A percentile compares a stretch with the other conserved stretches of the same genome.
These are phyloP conservation scores for Acronicta leporina DNA, from an alignment of 2,888 invertebrate species.

Conservation along the genomic window DNA sequence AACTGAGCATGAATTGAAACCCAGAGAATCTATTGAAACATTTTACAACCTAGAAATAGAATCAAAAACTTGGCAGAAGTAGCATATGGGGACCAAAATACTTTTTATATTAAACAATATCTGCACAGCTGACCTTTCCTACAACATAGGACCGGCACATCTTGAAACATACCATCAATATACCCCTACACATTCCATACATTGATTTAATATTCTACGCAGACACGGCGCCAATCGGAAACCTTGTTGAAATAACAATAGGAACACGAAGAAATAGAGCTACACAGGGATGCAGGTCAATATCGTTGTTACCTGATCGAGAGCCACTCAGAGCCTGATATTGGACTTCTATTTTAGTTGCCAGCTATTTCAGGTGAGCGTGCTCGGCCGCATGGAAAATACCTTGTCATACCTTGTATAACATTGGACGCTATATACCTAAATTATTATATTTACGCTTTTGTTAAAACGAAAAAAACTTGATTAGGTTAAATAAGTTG, in stretches of 20 bases:
- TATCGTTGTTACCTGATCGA: slow-evolving; percentile 39
- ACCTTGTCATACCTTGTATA: slow-evolving; percentile 43
- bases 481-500: neutral
- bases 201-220: slow-evolving; percentile 31
- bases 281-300: slow-evolving; percentile 43
- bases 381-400: slow-evolving; percentile 59
- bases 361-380: slow-evolving; percentile 56
- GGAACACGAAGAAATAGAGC: slow-evolving; percentile 20
- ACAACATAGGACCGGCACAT: no score
- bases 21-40: no score
- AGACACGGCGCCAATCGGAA: slow-evolving; percentile 47
- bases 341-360: slow-evolving; percentile 65
- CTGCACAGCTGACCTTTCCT: neutral
- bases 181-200: slow-evolving; percentile 12
- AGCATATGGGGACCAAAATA: no score
- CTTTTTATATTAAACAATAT: neutral
- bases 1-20: no score
- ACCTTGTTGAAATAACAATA: slow-evolving; percentile 57
- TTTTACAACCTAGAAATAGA: no score
- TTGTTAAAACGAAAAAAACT: neutral
- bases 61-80: no score
- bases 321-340: slow-evolving; percentile 47
- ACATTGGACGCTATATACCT: slow-evolving; percentile 27
- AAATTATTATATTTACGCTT: slow-evolving; percentile 15
- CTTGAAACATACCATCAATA: neutral